A percentile compares a stretch with the other conserved stretches of the same genome.
These are phyloP conservation scores for Spondyliosoma cantharus DNA, from an alignment of 2,797 vertebrate genomes.

Conservation along the genomic window DNA sequence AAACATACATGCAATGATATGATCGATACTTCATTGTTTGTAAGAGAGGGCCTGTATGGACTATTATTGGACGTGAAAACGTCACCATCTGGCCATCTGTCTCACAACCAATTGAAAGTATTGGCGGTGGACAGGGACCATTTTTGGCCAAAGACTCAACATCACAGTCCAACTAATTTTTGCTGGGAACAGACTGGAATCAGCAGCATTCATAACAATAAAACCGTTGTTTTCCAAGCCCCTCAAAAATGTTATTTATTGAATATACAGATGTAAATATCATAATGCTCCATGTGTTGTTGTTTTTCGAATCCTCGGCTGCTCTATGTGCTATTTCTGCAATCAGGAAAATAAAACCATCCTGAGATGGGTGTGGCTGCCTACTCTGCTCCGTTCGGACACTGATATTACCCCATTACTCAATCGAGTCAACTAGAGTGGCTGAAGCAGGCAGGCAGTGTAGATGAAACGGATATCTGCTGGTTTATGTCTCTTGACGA, in stretches of 20 bases:
- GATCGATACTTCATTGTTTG: too few relatives aligned
- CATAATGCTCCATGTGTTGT: not conserved
- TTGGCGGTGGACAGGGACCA: too few relatives aligned
- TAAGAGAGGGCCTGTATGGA: too few relatives aligned
- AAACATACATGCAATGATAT: too few relatives aligned
- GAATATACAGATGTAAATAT: slow-evolving; percentile 11
- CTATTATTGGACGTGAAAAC: too few relatives aligned
- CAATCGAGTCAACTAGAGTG: slow-evolving; percentile 29
- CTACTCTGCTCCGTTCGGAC: slow-evolving; percentile 33
- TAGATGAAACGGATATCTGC: slow-evolving; percentile 54
- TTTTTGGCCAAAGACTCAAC: too few relatives aligned
- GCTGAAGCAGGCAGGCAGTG: slow-evolving; percentile 20
- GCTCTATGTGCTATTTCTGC: slow-evolving; percentile 12
- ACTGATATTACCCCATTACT: slow-evolving; percentile 61
- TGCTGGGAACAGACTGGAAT: not conserved
- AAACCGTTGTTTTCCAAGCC: not conserved
- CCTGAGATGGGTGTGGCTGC: slow-evolving; percentile 41
- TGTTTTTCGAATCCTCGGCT: slow-evolving; percentile 24
- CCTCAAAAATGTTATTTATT: not conserved
- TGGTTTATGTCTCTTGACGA: slow-evolving; percentile 46
- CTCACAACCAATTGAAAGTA: too few relatives aligned
- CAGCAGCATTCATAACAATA: not conserved
- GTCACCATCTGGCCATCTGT: too few relatives aligned
- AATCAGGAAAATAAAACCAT: slow-evolving; percentile 21
- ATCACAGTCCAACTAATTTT: too few relatives aligned